Percentiles rank a stretch among this genome's conserved stretches.
Evolutionary conservation across 2,797 vertebrate genomes (phyloP).

Genomic region (Australoheros facetus): DNA sequence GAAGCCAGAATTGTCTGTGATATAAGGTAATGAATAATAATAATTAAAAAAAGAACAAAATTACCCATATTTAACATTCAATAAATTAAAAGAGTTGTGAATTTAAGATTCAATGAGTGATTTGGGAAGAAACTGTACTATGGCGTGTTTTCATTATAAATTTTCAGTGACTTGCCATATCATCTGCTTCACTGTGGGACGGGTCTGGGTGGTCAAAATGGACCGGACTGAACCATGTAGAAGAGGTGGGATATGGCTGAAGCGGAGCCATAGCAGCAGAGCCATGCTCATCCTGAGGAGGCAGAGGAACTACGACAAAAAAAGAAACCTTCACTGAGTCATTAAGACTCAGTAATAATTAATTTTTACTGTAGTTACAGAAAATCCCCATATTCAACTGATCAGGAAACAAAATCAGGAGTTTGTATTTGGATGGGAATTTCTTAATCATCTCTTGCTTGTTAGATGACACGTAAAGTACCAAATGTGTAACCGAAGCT

Average conservation of each 20-base stretch:
- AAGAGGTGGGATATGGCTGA: conserved; percentile 61
- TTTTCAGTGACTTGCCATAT: conserved; percentile 74
- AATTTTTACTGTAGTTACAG: background rate
- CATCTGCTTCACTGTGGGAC: conserved; percentile 70
- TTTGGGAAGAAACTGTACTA: background rate
- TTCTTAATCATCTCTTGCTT: background rate
- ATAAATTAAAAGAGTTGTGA: background rate
- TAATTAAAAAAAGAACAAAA: background rate
- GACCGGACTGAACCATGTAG: conserved; percentile 70
- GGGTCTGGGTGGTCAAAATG: conserved; percentile 75
- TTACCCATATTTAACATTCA: background rate
- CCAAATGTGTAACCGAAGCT: background rate
- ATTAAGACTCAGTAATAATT: background rate
- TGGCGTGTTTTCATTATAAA: background rate
- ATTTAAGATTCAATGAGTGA: background rate
- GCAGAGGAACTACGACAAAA: conserved; percentile 57
- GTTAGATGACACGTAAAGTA: background rate
- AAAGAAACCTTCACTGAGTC: background rate
- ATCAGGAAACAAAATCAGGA: background rate
- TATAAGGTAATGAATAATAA: background rate
- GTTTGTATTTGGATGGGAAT: background rate
- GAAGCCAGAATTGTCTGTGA: background rate
- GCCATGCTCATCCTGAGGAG: conserved; percentile 74
- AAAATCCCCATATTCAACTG: background rate
- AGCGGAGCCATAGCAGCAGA: conserved; percentile 63